Conservation (phyloP, 2,113 vertebrate species). For the Pteruthius melanotis region DNA sequence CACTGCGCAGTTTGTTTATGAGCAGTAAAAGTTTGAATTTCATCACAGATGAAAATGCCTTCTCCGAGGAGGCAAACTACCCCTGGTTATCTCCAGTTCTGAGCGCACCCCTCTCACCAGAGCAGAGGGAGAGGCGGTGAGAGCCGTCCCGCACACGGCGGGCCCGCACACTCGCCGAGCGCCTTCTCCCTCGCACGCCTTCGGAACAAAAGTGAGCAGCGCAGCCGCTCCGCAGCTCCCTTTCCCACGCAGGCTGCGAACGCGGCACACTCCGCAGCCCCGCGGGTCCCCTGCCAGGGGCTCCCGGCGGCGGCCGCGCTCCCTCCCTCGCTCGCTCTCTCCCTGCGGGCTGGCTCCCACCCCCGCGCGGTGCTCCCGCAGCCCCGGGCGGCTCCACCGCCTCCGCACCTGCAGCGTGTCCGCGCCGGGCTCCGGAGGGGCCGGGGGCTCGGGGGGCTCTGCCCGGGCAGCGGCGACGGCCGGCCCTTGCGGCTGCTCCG, state of each 20-base stretch:
- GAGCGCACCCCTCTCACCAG: rapidly evolving
- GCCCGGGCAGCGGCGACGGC: too few species aligned
- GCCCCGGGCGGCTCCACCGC: background rate
- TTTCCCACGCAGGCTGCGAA: rapidly evolving
- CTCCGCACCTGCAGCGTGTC: slow-evolving; percentile 72
- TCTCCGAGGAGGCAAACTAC: rapidly evolving
- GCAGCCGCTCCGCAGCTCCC: rapidly evolving
- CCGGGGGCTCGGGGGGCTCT: background rate
- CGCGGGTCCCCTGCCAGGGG: background rate
- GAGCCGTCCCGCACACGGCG: rapidly evolving
- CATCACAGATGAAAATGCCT: rapidly evolving
- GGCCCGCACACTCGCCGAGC: rapidly evolving
- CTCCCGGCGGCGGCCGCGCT: background rate
- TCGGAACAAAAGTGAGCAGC: rapidly evolving
- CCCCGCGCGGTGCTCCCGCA: background rate
- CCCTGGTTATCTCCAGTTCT: rapidly evolving
- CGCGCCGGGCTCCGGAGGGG: slow-evolving; percentile 42
- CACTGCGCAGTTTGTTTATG: rapidly evolving
- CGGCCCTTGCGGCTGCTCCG: background rate
- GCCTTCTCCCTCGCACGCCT: rapidly evolving
- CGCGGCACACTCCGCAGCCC: rapidly evolving
- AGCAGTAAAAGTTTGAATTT: background rate
- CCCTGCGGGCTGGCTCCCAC: background rate
- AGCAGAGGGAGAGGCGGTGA: rapidly evolving
- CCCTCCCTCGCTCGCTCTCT: background rate